Conservation (phyloP, 2,797 vertebrate species). For the Triplophysa yarkandensis region DNA sequence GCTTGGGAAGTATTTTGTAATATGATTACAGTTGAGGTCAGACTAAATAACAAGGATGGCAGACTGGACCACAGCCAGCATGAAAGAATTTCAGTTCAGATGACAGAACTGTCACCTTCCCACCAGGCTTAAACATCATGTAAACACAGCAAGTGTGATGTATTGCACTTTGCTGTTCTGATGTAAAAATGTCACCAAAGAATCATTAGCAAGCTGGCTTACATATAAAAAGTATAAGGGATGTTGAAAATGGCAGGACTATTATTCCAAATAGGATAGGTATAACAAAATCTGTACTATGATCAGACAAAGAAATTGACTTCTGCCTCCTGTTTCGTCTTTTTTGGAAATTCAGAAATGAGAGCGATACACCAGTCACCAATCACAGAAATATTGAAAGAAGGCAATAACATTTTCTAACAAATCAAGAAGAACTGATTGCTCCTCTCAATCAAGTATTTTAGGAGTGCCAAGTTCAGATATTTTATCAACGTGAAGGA, state of each 20-base stretch:
- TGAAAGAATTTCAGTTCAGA: background rate
- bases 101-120: background rate
- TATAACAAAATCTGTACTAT: background rate
- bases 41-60: conserved; percentile 8
- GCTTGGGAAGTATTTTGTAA: conserved; percentile 47
- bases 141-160: background rate
- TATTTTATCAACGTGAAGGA: too few relatives aligned
- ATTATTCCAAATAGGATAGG: background rate
- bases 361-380: conserved; percentile 2
- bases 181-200: conserved; percentile 14
- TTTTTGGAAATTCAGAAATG: conserved; percentile 16
- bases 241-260: background rate
- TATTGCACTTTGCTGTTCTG: background rate
- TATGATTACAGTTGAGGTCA: conserved; percentile 44
- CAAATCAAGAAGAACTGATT: conserved; percentile 68
- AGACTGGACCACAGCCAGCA: conserved; percentile 7
- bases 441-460: conserved; percentile 62
- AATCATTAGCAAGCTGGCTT: background rate
- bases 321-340: background rate
- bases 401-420: conserved; percentile 47
- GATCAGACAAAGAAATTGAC: background rate
- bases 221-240: background rate
- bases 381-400: conserved; percentile 21
- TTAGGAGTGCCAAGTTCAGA: conserved; percentile 61
- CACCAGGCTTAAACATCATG: background rate